A percentile compares a stretch with the other conserved stretches of the same genome.
Conservation (phyloP, 2,113 vertebrate species). For the Hymenochirus boettgeri region DNA sequence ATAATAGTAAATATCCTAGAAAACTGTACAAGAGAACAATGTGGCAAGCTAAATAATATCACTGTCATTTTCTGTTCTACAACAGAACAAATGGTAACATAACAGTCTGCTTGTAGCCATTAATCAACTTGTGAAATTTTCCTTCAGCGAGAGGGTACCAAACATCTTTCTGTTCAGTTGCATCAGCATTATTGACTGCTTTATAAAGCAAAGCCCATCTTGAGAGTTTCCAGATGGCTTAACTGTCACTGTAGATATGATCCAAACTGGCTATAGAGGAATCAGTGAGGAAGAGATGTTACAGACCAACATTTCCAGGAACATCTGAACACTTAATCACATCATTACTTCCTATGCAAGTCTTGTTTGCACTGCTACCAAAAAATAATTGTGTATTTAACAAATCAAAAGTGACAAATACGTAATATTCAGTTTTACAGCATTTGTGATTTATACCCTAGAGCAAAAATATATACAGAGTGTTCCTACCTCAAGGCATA, state of each 20-base stretch:
- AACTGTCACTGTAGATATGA: conserved; percentile 38
- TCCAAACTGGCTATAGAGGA: conserved; percentile 23
- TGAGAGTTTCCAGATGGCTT: conserved; percentile 34
- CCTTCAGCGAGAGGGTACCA: conserved; percentile 9
- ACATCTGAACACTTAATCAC: conserved; percentile 12
- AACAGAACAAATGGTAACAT: conserved; percentile 10
- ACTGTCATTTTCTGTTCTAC: conserved; percentile 18
- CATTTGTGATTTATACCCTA: too few species aligned
- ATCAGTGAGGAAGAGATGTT: conserved; percentile 17
- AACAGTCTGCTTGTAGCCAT: conserved; percentile 29
- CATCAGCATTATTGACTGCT: conserved; percentile 29
- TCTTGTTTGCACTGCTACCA: background rate
- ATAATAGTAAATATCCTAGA: too few species aligned
- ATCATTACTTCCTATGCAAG: background rate
- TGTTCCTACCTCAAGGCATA: too few species aligned
- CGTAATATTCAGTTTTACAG: too few species aligned
- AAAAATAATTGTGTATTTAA: conserved; percentile 8
- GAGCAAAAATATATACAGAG: too few species aligned
- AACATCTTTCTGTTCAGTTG: conserved; percentile 19
- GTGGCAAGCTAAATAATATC: conserved; percentile 8
- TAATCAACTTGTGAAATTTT: conserved; percentile 28
- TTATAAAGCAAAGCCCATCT: conserved; percentile 31
- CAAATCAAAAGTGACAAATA: background rate
- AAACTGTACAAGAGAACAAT: too few species aligned
- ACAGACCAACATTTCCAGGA: conserved; percentile 14